A percentile compares a stretch with the other conserved stretches of the same genome.
Conservation (phyloP, 2,888 invertebrate genomes). For the Megamerina dolium region DNA sequence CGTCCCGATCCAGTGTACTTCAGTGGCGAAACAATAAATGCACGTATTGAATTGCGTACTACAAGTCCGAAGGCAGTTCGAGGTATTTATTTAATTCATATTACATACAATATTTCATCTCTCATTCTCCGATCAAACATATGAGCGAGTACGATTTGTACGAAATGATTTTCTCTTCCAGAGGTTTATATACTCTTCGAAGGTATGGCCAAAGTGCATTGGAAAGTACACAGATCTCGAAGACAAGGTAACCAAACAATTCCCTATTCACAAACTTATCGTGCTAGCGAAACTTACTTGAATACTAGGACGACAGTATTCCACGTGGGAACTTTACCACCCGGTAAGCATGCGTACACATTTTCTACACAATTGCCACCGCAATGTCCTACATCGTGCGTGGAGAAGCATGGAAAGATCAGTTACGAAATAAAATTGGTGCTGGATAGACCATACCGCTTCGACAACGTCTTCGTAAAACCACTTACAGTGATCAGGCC, state of each 20-base stretch:
- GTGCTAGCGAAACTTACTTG: constrained; percentile 18
- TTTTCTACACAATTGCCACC: constrained; percentile 26
- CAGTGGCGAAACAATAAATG: constrained; percentile 34
- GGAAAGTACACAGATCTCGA: constrained; percentile 18
- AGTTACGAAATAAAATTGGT: constrained; percentile 69
- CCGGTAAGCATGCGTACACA: constrained; percentile 27
- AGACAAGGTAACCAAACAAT: constrained; percentile 11
- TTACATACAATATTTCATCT: no score
- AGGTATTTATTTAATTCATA: constrained; percentile 12
- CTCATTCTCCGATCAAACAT: no score
- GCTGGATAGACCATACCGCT: constrained; percentile 75
- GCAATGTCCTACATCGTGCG: constrained; percentile 51
- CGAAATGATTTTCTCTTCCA: constrained; percentile 8
- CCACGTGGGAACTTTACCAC: constrained; percentile 13
- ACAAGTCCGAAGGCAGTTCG: constrained; percentile 15
- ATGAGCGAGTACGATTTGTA: no score
- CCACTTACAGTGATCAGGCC: constrained; percentile 67
- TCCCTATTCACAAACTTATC: constrained; percentile 13
- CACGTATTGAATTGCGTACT: constrained; percentile 19
- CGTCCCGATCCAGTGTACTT: constrained; percentile 33
- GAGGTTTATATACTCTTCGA: constrained; percentile 26
- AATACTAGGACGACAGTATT: constrained; percentile 11
- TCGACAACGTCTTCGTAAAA: constrained; percentile 42
- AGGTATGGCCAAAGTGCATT: constrained; percentile 27
- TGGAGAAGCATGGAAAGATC: constrained; percentile 64